Conservation (phyloP, 30 jellyfish, hydroid and myxozoan genomes). For the Pseudorhiza aurosa region DNA sequence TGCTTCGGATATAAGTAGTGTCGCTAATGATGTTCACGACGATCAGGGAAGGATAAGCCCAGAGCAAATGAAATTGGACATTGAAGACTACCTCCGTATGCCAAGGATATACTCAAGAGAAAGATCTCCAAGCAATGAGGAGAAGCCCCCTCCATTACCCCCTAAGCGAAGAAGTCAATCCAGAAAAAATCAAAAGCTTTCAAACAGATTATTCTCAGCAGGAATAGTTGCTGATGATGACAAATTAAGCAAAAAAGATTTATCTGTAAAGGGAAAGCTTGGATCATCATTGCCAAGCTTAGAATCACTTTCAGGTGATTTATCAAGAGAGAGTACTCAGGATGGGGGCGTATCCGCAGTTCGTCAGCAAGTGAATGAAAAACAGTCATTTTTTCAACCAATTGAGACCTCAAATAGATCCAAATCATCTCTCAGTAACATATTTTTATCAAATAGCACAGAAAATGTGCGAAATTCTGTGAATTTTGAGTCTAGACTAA, state of each 20-base stretch:
- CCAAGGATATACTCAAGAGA: slow-evolving; percentile 60
- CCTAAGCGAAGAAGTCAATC: slow-evolving; percentile 63
- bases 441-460: not conserved
- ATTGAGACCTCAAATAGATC: not conserved
- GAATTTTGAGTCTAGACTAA: slow-evolving; percentile 27
- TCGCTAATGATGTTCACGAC: no score
- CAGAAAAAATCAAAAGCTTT: slow-evolving; percentile 35
- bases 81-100: slow-evolving; percentile 31
- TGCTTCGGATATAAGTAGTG: no score
- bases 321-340: not conserved
- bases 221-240: slow-evolving; percentile 36
- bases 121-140: slow-evolving; percentile 37
- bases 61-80: not conserved
- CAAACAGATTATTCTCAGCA: slow-evolving; percentile 29
- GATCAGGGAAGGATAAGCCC: not conserved
- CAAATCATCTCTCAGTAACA: not conserved
- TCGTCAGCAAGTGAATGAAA: not conserved
- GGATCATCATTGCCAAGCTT: not conserved
- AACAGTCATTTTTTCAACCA: not conserved
- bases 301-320: not conserved
- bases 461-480: not conserved
- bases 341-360: not conserved
- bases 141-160: slow-evolving; percentile 72
- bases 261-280: not conserved
- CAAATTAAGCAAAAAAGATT: not conserved